These are phyloP conservation scores for Hemicentrotus pulcherrimus DNA, from an alignment of 35 echinoderm and acorn worm species.

Conservation along the genomic window DNA sequence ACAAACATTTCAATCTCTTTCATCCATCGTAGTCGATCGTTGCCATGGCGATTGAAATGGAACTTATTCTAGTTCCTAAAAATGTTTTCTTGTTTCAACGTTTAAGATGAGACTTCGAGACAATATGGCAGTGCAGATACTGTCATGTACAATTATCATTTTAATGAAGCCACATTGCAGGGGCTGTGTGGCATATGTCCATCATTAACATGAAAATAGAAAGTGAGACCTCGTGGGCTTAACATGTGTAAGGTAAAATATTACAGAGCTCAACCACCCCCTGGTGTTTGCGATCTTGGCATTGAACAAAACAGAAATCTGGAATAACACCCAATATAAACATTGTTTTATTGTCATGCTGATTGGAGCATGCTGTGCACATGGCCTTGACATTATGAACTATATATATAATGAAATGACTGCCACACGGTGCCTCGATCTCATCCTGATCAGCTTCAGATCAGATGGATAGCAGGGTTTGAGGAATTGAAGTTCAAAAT, in stretches of 20 bases:
- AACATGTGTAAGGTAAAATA: neutral
- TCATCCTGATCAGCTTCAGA: neutral
- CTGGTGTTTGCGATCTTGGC: neutral
- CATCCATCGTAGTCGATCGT: neutral
- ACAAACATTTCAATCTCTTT: too few species aligned
- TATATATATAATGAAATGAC: neutral
- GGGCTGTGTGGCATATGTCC: neutral
- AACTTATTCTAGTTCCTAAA: neutral
- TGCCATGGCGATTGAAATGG: neutral
- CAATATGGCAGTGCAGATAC: neutral
- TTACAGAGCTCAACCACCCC: neutral
- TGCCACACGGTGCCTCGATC: neutral
- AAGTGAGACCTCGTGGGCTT: neutral
- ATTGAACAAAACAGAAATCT: neutral
- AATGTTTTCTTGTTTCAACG: neutral
- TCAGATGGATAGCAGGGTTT: neutral
- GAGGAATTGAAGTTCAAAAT: neutral
- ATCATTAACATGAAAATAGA: conserved; percentile 7
- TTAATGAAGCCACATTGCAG: neutral
- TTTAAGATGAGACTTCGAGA: too few species aligned
- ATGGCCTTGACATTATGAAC: conserved; percentile 6
- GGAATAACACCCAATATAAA: neutral
- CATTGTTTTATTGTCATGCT: conserved; percentile 3
- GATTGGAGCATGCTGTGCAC: neutral
- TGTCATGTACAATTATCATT: neutral